These are phyloP conservation scores for Tychaedon coryphoeus DNA, from an alignment of 2,113 vertebrate genomes.

Conservation along the genomic window DNA sequence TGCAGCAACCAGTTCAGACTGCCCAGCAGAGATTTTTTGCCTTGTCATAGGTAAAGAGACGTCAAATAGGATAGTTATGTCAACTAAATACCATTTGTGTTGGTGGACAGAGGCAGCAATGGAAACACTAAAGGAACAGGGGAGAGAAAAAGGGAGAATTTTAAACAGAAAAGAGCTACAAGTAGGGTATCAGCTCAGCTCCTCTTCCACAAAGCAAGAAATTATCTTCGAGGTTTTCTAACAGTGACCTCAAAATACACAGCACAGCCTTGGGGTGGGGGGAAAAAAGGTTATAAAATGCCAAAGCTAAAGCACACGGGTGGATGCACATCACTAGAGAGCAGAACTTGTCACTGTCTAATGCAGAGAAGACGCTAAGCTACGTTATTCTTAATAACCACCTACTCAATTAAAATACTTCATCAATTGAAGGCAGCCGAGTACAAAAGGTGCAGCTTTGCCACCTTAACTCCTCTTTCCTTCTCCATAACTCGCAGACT, in stretches of 20 bases:
- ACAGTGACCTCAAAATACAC: background rate
- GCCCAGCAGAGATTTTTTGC: background rate
- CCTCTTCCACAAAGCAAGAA: background rate
- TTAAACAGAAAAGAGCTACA: background rate
- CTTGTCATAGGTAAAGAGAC: background rate
- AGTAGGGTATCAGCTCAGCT: background rate
- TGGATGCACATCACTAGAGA: background rate
- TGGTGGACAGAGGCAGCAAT: background rate
- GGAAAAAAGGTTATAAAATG: background rate
- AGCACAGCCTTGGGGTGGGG: background rate
- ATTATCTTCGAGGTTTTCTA: background rate
- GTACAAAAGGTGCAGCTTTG: background rate
- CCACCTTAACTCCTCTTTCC: background rate
- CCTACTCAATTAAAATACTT: background rate
- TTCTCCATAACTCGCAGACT: background rate
- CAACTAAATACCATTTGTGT: background rate
- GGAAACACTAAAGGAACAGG: background rate
- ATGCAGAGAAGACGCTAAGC: background rate
- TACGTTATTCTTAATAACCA: background rate
- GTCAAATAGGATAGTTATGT: background rate
- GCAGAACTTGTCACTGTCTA: background rate
- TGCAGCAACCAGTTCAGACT: background rate
- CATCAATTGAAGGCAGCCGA: accelerated
- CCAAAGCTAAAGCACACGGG: background rate
- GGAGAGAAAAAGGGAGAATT: background rate